These are phyloP conservation scores for Siniperca undulata DNA, from an alignment of 2,797 vertebrate genomes.

Conservation along the genomic window DNA sequence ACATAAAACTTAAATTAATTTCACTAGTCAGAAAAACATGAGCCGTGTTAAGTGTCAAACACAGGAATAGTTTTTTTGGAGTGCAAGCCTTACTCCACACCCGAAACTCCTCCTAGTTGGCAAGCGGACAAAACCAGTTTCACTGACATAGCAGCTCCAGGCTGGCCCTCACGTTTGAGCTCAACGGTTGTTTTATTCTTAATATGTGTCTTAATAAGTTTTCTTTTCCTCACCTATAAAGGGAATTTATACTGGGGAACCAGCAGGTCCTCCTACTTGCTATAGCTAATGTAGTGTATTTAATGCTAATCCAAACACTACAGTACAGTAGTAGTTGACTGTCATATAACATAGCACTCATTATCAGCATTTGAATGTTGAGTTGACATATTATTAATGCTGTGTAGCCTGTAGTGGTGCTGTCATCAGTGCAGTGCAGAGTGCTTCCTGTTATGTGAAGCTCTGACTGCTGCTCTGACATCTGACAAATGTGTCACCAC, in stretches of 20 bases:
- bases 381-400: not conserved
- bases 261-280: not conserved
- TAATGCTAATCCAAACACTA: not conserved
- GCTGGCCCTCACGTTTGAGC: too few relatives aligned
- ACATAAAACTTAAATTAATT: too few relatives aligned
- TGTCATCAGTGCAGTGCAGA: not conserved
- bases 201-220: too few relatives aligned
- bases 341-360: not conserved
- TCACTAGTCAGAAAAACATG: too few relatives aligned
- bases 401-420: not conserved
- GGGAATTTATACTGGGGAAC: not conserved
- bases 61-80: too few relatives aligned
- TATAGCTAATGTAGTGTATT: not conserved
- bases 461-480: slow-evolving; percentile 31
- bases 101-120: too few relatives aligned
- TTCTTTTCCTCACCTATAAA: too few relatives aligned
- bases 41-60: too few relatives aligned
- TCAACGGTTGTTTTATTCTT: too few relatives aligned
- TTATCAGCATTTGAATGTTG: not conserved
- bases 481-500: slow-evolving; percentile 42
- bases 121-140: too few relatives aligned
- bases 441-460: not conserved
- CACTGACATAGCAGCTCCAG: too few relatives aligned
- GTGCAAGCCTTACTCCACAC: too few relatives aligned
- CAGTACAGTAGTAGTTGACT: not conserved